Base-by-base conservation (phyloP, 2,888 invertebrate species). In the Pomacea canaliculata region DNA sequence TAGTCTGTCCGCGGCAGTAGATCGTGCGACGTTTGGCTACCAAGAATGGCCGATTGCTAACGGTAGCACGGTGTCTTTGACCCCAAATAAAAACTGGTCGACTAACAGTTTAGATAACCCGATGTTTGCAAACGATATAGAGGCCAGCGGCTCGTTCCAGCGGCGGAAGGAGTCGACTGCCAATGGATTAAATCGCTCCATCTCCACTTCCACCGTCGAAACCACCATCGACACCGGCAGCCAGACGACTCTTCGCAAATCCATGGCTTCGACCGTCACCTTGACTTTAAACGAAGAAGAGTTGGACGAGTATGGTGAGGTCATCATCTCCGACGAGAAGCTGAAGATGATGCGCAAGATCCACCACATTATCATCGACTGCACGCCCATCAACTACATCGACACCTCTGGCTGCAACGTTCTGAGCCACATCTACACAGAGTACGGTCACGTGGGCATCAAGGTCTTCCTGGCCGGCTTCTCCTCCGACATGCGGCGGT, bases 341-440 rank as follows among this genome's bases (percentile, higher is more conserved):
- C 82, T 88, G 46, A 76, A 81, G 75, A 80, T 76, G n/a, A 83
- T 87, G 85, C 81, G 85, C 66, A 83, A 82, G 80, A 83, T 85
- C 51, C 87, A 87, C 78, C 87, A 87, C 77, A 80, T 88, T 51
- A 85, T 88, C 70, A 74, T 88, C 68, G 88, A 88, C 79, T 85
- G 85, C 76, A 81, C 84, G 12, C 82, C 85, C 56, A 82, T 86
- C 49, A 88, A 88, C 76, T 88, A 88, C 77, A 76, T 88, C 72
- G 88, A 88, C 75, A 84, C 84, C 49, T 86, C 88, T 7, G 88
- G 88, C 23, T 86, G 85, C 46, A 87, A 85, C 80, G 85, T 86
- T 1, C 80, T 88, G 63, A 80, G 82, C 63, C 86, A 88, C 76
- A 86, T 88, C 76, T 86, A 76, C 77, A 82, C 81, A 46, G 88